Evolutionary conservation across 2,797 vertebrate species (phyloP).

Genomic region (Poeciliopsis turneri): DNA sequence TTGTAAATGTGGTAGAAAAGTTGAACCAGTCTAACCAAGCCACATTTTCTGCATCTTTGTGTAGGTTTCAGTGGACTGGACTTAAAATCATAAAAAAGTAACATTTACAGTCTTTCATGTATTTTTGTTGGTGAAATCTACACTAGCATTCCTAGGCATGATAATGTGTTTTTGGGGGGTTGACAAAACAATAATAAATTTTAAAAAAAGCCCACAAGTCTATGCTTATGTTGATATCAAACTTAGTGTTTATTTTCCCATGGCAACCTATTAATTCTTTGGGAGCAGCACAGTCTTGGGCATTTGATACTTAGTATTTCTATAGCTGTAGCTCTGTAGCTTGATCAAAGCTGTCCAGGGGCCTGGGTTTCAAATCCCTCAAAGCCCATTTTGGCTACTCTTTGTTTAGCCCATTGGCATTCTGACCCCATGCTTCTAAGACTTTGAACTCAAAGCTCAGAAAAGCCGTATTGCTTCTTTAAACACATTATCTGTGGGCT

Average conservation of each 20-base stretch:
- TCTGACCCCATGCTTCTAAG: slow-evolving; percentile 84
- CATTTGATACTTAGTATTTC: slow-evolving; percentile 78
- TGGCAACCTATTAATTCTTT: slow-evolving; percentile 49
- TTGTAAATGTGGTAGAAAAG: neutral
- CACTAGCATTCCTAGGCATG: neutral
- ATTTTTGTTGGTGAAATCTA: neutral
- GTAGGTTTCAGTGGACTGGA: neutral
- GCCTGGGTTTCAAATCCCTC: slow-evolving; percentile 82
- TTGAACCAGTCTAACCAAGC: neutral
- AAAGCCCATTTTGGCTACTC: slow-evolving; percentile 84
- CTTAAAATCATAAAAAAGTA: neutral
- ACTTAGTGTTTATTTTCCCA: slow-evolving; percentile 36
- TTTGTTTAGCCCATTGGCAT: slow-evolving; percentile 87
- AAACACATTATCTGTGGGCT: slow-evolving; percentile 86
- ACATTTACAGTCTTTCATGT: neutral
- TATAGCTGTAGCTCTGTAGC: slow-evolving; percentile 71
- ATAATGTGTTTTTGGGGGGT: neutral
- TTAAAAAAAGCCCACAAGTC: neutral
- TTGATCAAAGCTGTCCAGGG: slow-evolving; percentile 83
- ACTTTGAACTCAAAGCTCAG: slow-evolving; percentile 86
- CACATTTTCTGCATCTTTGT: neutral
- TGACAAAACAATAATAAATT: slow-evolving; percentile 4
- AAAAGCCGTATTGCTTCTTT: slow-evolving; percentile 86
- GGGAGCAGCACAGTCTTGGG: slow-evolving; percentile 53
- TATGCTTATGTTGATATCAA: slow-evolving; percentile 14